These are phyloP conservation scores for Syngnathus scovelli DNA, from an alignment of 2,113 vertebrate species.

Conservation along the genomic window DNA sequence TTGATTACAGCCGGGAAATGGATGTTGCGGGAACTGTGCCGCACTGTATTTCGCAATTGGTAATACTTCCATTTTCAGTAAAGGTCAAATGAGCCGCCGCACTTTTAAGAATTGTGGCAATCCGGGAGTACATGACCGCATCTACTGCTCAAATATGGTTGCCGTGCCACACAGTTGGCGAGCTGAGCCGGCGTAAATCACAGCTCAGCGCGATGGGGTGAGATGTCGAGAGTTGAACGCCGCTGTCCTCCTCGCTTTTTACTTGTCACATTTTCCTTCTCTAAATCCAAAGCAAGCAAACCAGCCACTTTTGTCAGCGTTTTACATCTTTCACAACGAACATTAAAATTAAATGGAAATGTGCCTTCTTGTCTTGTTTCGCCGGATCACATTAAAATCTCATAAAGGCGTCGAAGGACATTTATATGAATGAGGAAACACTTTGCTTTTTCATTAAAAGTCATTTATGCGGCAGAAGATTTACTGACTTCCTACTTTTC, in stretches of 20 bases:
- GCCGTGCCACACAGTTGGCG: not conserved
- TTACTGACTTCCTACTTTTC: constrained; percentile 1
- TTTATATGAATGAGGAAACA: not conserved
- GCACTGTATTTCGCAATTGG: constrained; percentile 20
- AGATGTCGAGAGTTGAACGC: not conserved
- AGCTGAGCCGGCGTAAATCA: not conserved
- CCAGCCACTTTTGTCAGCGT: not conserved
- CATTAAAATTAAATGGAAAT: not conserved
- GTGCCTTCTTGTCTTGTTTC: not conserved
- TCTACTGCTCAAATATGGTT: not conserved
- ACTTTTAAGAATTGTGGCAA: constrained; percentile 21
- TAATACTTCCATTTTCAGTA: constrained; percentile 20
- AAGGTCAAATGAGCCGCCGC: constrained; percentile 8
- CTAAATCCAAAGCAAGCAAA: not conserved
- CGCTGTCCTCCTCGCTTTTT: not conserved
- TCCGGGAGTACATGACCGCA: constrained; percentile 4
- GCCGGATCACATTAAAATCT: constrained; percentile 1
- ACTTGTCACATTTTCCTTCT: not conserved
- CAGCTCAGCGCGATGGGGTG: not conserved
- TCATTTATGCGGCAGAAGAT: not conserved
- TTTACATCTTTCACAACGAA: constrained; percentile 1
- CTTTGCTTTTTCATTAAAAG: not conserved
- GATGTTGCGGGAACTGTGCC: constrained; percentile 12
- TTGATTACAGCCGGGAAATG: constrained; percentile 30
- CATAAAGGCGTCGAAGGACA: not conserved